These are phyloP conservation scores for Bucorvus abyssinicus DNA, from an alignment of 2,797 vertebrate genomes.

Conservation along the genomic window DNA sequence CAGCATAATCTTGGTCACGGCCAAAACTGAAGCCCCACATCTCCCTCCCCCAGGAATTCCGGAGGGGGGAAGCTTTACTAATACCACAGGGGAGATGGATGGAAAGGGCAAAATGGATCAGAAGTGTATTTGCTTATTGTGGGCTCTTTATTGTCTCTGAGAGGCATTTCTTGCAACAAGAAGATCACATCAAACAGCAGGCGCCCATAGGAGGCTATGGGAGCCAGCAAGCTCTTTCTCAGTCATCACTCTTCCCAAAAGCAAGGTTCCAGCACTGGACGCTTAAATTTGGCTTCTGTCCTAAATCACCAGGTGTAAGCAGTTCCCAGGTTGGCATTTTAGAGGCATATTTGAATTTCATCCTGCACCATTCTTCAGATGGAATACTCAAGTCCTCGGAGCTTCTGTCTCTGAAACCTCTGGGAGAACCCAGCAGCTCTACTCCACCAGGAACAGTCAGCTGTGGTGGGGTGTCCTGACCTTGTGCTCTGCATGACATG, in stretches of 20 bases:
- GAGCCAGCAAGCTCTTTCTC: not conserved
- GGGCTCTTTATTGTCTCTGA: not conserved
- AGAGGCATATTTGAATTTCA: not conserved
- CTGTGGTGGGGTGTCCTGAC: rapidly evolving
- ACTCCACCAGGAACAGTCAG: not conserved
- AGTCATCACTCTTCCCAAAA: not conserved
- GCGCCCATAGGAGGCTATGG: not conserved
- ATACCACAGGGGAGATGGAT: not conserved
- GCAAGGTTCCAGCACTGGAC: not conserved
- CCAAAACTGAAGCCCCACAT: not conserved
- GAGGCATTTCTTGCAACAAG: not conserved
- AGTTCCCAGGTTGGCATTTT: not conserved
- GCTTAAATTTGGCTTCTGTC: not conserved
- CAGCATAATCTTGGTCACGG: not conserved
- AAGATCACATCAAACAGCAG: not conserved
- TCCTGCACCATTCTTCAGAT: not conserved
- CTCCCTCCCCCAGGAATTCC: not conserved
- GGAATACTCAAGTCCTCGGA: not conserved
- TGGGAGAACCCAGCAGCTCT: not conserved
- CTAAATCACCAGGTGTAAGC: not conserved
- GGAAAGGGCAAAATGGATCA: not conserved
- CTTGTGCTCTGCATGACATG: not conserved
- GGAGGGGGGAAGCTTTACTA: not conserved
- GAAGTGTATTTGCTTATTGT: not conserved
- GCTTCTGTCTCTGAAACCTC: not conserved